Evolutionary conservation across 1,140 invertebrate species (phyloP).

Genomic region (Episyrphus balteatus): DNA sequence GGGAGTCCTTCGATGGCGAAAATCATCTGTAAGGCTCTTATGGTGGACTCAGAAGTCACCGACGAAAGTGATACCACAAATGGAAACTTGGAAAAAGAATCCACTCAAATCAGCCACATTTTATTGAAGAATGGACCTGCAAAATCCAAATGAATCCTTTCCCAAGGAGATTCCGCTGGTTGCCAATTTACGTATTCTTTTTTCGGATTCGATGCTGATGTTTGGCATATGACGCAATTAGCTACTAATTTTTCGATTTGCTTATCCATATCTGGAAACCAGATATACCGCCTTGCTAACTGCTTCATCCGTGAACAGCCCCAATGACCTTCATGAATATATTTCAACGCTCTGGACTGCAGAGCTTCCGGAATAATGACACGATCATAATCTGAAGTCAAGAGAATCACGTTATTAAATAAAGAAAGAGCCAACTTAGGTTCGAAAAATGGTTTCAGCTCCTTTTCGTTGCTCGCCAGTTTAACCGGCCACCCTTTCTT

Average conservation of each 20-base stretch:
- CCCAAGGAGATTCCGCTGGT: conserved; percentile 16
- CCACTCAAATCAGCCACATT: conserved; percentile 36
- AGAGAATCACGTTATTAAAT: neutral
- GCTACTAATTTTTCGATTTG: conserved; percentile 21
- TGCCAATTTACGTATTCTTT: neutral
- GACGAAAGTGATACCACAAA: conserved; percentile 12
- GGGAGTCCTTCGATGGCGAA: neutral
- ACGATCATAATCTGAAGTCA: neutral
- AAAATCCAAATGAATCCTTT: conserved; percentile 39
- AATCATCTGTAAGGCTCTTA: neutral
- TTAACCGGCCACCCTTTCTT: neutral
- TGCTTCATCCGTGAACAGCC: conserved; percentile 36
- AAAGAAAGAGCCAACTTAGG: neutral
- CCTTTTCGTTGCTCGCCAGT: neutral
- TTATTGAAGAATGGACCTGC: conserved; percentile 32
- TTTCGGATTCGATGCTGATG: conserved; percentile 12
- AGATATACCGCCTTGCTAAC: conserved; percentile 27
- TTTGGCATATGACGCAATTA: neutral
- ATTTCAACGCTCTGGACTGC: conserved; percentile 10
- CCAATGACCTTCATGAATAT: conserved; percentile 32
- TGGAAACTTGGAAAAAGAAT: conserved; percentile 35
- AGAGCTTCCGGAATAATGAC: neutral
- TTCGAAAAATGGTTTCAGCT: neutral
- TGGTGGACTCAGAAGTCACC: neutral
- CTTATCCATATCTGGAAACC: conserved; percentile 33